phyloP scores from a whole-genome alignment of 2,797 vertebrate species.

The Nannoperca obscura region DNA sequence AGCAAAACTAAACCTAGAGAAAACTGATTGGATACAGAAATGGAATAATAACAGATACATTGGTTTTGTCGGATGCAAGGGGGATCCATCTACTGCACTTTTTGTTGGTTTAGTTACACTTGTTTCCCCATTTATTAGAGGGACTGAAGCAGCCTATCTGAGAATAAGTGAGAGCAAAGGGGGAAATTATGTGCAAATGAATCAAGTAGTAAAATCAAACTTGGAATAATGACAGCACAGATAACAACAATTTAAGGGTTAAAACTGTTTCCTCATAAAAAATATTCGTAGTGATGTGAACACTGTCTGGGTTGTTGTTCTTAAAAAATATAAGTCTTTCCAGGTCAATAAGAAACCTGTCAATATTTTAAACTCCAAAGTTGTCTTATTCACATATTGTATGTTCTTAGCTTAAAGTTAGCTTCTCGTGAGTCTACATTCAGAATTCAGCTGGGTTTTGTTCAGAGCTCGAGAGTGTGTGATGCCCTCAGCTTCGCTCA shows the following conservation, averaged over 20 bases:
- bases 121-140: not conserved
- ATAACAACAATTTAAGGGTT: not conserved
- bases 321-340: too few species aligned
- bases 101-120: constrained; percentile 22
- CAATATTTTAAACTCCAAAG: too few species aligned
- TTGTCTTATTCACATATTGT: too few species aligned
- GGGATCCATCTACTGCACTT: constrained; percentile 24
- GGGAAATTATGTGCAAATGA: not conserved
- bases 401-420: not conserved
- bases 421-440: not conserved
- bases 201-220: not conserved
- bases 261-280: not conserved
- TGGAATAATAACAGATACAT: constrained; percentile 47
- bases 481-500: too few species aligned
- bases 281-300: not conserved
- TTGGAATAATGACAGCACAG: not conserved
- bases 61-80: constrained; percentile 30
- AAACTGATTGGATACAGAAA: constrained; percentile 53
- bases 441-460: too few species aligned
- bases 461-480: too few species aligned
- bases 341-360: too few species aligned
- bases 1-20: constrained; percentile 45
- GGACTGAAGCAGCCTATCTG: not conserved
- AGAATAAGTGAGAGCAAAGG: not conserved
- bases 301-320: too few species aligned